Evolutionary conservation across 2,888 invertebrate genomes (phyloP).

Genomic region (Lapara coniferarum): DNA sequence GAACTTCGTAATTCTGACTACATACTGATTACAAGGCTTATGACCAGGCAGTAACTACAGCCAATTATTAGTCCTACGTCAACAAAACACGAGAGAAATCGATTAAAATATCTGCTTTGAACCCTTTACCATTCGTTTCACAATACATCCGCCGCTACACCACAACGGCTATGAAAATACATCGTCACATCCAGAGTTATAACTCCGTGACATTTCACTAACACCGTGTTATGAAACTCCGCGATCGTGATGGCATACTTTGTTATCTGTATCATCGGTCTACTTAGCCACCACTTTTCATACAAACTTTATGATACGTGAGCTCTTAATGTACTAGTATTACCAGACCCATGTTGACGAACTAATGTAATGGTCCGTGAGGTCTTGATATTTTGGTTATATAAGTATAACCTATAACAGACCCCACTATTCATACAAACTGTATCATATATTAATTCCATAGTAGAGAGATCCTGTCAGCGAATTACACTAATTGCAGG

Average conservation of each 20-base stretch:
- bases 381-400: too few species aligned
- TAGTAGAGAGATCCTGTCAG: background rate
- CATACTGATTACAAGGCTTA: too few species aligned
- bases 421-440: too few species aligned
- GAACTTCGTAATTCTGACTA: too few species aligned
- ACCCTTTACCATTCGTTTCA: background rate
- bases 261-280: background rate
- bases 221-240: background rate
- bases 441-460: too few species aligned
- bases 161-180: background rate
- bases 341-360: too few species aligned
- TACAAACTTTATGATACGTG: background rate
- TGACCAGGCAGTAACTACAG: too few species aligned
- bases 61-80: too few species aligned
- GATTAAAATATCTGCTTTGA: background rate
- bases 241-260: slow-evolving; percentile 12
- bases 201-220: slow-evolving; percentile 3
- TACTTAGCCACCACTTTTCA: slow-evolving; percentile 1
- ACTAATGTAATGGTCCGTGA: too few species aligned
- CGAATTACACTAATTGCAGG: background rate
- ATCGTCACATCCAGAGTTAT: slow-evolving; percentile 3
- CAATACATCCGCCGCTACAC: background rate
- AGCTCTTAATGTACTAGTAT: too few species aligned
- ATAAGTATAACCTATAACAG: too few species aligned
- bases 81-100: too few species aligned